Evolutionary conservation across 2,888 invertebrate genomes (phyloP), one percentile per base, ranked within the genome.

Genomic region (Brachylomia viminalis): DNA sequence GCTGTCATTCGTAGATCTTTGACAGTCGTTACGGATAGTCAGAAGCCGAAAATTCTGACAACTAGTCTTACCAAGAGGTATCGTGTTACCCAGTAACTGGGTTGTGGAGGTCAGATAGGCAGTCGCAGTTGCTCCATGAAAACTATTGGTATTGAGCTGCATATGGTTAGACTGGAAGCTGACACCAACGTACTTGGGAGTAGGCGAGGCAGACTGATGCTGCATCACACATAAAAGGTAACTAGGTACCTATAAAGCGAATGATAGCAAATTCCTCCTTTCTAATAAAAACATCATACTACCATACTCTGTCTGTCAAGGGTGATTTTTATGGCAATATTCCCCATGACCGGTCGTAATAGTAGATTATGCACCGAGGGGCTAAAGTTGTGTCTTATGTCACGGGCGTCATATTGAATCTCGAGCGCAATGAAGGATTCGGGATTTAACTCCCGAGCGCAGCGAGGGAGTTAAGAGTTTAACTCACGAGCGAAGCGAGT

Each of bases 241-340:
- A 65, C 13, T 27, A 11, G 10, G 3, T n/a, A n/a, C n/a, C 10
- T 23, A 5, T 11, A n/a, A 20, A 59, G 42, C 11, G 0, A 20
- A 45, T 61, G 0, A 52, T n/a, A 74, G 1, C 11, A 33, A 2
- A 11, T 61, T 61, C 33, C 33, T 75, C 4, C 45, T 75, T 61
- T 75, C 75, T 62, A 52, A 45, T 33, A 75, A 42, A 74, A 61
- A 30, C 49, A 15, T 49, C 4, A n/a, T 2, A 8, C 15, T 49
- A 15, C 15, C n/a, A 15, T 52, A 42, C 15, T 61, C 6, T 3
- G 38, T 20, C 30, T n/a, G 1, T 20, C 17, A 49, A 42, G 30
- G 42, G 49, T 42, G 30, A 1, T 11, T 13, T 13, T 20, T 3
- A 52, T 45, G 27, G 27, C 33, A 17, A 75, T 27, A 75, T 52